Conservation (phyloP, 92 coral and sea anemone species). For the Blastomussa wellsi region DNA sequence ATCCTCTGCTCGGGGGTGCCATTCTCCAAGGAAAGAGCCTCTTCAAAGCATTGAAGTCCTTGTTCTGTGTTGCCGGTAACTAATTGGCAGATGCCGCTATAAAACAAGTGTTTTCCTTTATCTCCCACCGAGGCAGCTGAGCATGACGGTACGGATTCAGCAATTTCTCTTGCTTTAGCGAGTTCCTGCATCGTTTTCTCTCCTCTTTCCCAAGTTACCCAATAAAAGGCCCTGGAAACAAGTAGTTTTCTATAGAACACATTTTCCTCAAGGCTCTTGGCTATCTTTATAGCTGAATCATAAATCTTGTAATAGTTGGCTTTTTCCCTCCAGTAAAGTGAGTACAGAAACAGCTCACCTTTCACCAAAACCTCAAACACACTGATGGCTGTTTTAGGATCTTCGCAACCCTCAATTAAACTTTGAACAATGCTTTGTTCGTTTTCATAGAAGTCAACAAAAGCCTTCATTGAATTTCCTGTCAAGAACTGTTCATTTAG, state of each 20-base stretch:
- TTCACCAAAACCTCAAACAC: conserved; percentile 17
- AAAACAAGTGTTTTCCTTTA: not conserved
- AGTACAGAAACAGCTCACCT: not conserved
- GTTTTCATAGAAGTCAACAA: conserved; percentile 16
- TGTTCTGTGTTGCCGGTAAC: not conserved
- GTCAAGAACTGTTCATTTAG: conserved; percentile 32
- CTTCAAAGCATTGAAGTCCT: not conserved
- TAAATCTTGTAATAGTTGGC: not conserved
- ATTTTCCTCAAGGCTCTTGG: not conserved
- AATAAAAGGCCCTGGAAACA: not conserved
- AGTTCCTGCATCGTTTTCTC: not conserved
- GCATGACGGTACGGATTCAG: not conserved
- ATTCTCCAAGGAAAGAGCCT: not conserved
- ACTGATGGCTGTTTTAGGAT: not conserved
- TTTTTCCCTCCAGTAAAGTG: not conserved
- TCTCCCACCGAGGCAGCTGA: not conserved
- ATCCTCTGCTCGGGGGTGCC: not conserved
- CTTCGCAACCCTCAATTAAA: not conserved
- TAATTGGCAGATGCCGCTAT: not conserved
- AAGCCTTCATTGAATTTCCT: conserved; percentile 24
- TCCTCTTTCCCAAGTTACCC: not conserved
- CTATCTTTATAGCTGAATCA: not conserved
- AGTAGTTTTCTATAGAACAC: not conserved
- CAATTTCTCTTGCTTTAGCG: no score
- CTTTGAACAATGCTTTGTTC: conserved; percentile 23